Evolutionary conservation across 2,888 invertebrate species (phyloP).

Genomic region (Cheilosia pagana): DNA sequence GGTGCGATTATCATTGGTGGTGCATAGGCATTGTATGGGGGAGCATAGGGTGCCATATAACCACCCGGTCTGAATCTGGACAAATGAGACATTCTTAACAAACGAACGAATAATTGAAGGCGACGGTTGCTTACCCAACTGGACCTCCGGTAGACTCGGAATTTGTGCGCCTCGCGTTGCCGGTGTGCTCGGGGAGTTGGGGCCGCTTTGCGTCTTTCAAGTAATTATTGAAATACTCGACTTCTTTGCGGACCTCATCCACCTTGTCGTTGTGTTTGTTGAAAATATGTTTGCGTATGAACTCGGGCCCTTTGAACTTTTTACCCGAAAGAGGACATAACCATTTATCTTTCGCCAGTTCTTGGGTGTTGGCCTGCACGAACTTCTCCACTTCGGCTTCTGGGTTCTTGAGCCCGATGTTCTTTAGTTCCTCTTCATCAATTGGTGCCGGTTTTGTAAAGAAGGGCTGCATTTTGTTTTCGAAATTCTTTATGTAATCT

Average conservation of each 20-base stretch:
- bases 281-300: conserved; percentile 98
- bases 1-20: conserved; percentile 84
- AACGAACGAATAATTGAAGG: not conserved
- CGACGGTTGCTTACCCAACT: conserved; percentile 52
- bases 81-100: not conserved
- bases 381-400: conserved; percentile 92
- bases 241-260: conserved; percentile 98
- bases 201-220: conserved; percentile 96
- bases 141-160: conserved; percentile 78
- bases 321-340: conserved; percentile 99
- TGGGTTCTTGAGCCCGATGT: conserved; percentile 92
- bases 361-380: conserved; percentile 97
- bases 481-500: conserved; percentile 91
- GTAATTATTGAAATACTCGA: conserved; percentile 99
- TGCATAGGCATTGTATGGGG: conserved; percentile 84
- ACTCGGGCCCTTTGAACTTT: conserved; percentile 99
- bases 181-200: conserved; percentile 93
- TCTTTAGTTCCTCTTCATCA: conserved; percentile 91
- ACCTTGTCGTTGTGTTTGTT: conserved; percentile 99
- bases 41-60: conserved; percentile 83
- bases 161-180: conserved; percentile 81
- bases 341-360: conserved; percentile 99
- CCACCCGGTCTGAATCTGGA: conserved; percentile 80
- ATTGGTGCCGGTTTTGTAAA: conserved; percentile 90
- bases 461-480: conserved; percentile 95